Evolutionary conservation across 2,888 invertebrate genomes (phyloP), one percentile per base, ranked within the genome.

Genomic region (Ischnura elegans): DNA sequence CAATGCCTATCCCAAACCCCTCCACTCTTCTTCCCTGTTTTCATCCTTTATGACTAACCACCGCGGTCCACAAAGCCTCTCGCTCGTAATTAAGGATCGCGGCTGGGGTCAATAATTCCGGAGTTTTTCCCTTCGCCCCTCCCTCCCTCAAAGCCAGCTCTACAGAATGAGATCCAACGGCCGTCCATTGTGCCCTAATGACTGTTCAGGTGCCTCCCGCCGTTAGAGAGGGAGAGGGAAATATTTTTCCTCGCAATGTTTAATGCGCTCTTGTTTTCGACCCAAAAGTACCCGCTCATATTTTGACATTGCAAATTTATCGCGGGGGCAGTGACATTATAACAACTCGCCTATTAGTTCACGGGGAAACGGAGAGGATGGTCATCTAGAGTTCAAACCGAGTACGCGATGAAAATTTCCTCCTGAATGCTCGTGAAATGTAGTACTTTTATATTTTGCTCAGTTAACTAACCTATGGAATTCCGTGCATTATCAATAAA

Each of bases 61-160:
- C n/a, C n/a, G n/a, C n/a, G n/a, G n/a, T n/a, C n/a, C n/a, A n/a
- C n/a, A n/a, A n/a, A n/a, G 5, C 25, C 76, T 36, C 36, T 76
- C 76, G 36, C 13, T 36, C 29, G 76, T 76, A 76, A 76, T 76
- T 76, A 76, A 76, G 76, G 76, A 76, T 76, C 76, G 76, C 76
- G 76, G 76, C 13, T 4, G 36, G 29, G 29, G 8, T 76, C 76
- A 76, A 76, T 76, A 76, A 36, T 76, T 76, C 36, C 29, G 76
- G 76, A 76, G 76, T 76, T 76, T 76, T 76, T 76, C 36, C 36
- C 13, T 36, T 5, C 36, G 8, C 13, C 76, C 76, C 25, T 36
- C 19, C 51, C 13, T 51, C 51, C 19, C 51, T 19, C 51, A 51
- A 29, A 76, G 29, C 76, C 76, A 36, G 76, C 36, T 16, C 76